A percentile compares a stretch with the other conserved stretches of the same genome.
These are phyloP conservation scores for Gonatopus flavifemur DNA, from an alignment of 1,140 invertebrate species.

Conservation along the genomic window DNA sequence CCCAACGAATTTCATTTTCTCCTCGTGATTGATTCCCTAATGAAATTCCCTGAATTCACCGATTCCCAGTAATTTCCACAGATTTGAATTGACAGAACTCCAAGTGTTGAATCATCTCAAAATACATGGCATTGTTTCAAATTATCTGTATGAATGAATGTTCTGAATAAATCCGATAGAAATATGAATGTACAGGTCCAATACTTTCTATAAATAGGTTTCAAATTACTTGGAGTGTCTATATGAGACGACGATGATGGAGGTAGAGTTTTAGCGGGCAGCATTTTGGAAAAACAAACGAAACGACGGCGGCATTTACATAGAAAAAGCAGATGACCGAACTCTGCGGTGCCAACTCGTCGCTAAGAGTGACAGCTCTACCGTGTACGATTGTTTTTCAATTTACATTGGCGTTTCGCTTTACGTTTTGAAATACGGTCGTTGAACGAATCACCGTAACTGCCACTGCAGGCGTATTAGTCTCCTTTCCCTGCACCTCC, in stretches of 20 bases:
- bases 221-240: constrained; percentile 47
- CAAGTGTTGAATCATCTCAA: too few species aligned
- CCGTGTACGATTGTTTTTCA: constrained; percentile 50
- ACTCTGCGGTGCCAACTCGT: constrained; percentile 41
- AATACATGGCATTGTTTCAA: too few species aligned
- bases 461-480: too few species aligned
- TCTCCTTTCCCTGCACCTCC: constrained; percentile 12
- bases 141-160: too few species aligned
- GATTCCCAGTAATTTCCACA: too few species aligned
- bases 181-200: too few species aligned
- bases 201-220: constrained; percentile 54
- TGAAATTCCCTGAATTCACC: too few species aligned
- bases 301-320: constrained; percentile 25
- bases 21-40: too few species aligned
- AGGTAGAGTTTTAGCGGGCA: constrained; percentile 55
- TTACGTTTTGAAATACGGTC: constrained; percentile 50
- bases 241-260: constrained; percentile 32
- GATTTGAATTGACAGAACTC: too few species aligned
- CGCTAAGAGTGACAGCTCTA: constrained; percentile 51
- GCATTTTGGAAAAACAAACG: constrained; percentile 56
- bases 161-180: too few species aligned
- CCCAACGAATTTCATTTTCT: too few species aligned
- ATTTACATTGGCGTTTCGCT: constrained; percentile 52
- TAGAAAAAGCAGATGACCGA: constrained; percentile 53
- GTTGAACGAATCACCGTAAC: constrained; percentile 42